Evolutionary conservation across 2,888 invertebrate species (phyloP), one percentile per base, ranked within the genome.

Genomic region (Aethes cnicana): DNA sequence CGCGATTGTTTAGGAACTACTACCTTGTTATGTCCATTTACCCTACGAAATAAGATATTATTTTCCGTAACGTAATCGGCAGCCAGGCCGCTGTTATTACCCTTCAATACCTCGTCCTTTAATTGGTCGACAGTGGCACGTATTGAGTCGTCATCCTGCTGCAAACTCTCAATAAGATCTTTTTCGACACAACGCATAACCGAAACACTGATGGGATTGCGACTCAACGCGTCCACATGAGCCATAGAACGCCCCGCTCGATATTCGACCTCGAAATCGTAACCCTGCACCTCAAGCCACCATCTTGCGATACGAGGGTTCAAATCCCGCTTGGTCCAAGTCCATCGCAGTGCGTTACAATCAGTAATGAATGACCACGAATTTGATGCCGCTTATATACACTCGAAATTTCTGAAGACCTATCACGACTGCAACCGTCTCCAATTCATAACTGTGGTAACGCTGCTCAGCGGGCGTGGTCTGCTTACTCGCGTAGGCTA

Each of bases 401-500:
- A 9, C 12, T 1, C 36, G 20, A 11, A 36, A 36, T 12, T 14
- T 12, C 7, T 21, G 9, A n/a, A 36, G 8, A 5, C 21, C 11
- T 4, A 5, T 11, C 1, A 36, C 20, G 2, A 36, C 20, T 2
- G 36, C 36, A 3, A 32, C 6, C 6, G 30, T 32, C 5, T 32
- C 30, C 5, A 32, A 14, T 5, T 32, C 30, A 14, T 32, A 36
- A 3, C 9, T 21, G 7, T 20, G 20, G 3, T 21, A 36, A 3
- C 21, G 20, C 4, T 11, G 8, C n/a, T 47, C 53, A n/a, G 47
- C 46, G 16, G 28, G 26, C 1, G 20, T 30, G 7, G 42, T 53
- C 3, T 26, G 17, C 11, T 30, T 16, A 12, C 37, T 53, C 17
- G 28, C 47, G 30, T 47, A 53, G 2, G 47, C 46, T n/a, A 53